A percentile compares a stretch with the other conserved stretches of the same genome.
Evolutionary conservation across 2,113 vertebrate genomes (phyloP).

Genomic region (Eleginops maclovinus): DNA sequence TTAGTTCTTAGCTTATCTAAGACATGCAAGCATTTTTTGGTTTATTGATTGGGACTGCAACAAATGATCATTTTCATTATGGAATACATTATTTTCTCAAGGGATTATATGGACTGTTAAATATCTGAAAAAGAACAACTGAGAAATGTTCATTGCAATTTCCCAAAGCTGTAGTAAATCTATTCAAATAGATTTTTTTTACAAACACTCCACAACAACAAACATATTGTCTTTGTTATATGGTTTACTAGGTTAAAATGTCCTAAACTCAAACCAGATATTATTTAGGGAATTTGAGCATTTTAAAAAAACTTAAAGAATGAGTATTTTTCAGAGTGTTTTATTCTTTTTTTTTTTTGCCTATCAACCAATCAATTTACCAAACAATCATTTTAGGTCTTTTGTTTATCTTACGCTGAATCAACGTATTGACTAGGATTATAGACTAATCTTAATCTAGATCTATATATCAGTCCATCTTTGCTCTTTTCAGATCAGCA

Average conservation of each 20-base stretch:
- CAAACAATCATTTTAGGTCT: slow-evolving; percentile 9
- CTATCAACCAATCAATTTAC: neutral
- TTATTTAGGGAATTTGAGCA: neutral
- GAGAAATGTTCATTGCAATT: neutral
- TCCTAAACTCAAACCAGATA: neutral
- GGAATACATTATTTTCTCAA: neutral
- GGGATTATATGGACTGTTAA: neutral
- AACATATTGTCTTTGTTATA: neutral
- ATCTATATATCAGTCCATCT: slow-evolving; percentile 13
- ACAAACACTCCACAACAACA: neutral
- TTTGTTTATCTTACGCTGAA: slow-evolving; percentile 16
- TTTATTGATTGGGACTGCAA: neutral
- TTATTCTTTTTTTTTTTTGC: neutral
- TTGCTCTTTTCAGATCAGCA: neutral
- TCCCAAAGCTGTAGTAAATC: neutral
- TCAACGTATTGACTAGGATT: slow-evolving; percentile 8
- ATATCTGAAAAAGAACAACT: neutral
- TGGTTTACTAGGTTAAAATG: neutral
- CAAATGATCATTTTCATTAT: neutral
- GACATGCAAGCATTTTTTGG: neutral
- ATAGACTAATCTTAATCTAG: slow-evolving; percentile 18
- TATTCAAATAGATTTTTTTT: neutral
- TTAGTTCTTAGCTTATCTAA: slow-evolving; percentile 1
- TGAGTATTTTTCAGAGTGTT: slow-evolving; percentile 2
- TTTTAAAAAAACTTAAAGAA: neutral